A percentile compares a stretch with the other conserved stretches of the same genome.
These are phyloP conservation scores for Turritopsis rubra DNA, from an alignment of 30 jellyfish, hydroid and myxozoan genomes.

Conservation along the genomic window DNA sequence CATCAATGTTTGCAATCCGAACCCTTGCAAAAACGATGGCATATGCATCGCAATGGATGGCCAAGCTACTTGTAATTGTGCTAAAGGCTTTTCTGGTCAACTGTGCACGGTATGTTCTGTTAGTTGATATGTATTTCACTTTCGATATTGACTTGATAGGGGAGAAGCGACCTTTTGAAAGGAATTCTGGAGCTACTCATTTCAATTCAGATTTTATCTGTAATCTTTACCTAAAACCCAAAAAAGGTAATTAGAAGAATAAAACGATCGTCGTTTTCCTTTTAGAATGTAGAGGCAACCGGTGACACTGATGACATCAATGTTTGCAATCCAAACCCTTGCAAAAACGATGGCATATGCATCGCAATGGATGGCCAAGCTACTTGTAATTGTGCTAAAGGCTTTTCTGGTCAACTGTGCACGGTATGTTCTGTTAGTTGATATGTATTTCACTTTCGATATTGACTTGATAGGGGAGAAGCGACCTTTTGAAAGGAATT, in stretches of 20 bases:
- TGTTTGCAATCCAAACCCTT: not conserved
- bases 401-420: not conserved
- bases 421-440: not conserved
- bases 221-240: too few species aligned
- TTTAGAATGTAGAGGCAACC: not conserved
- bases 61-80: not conserved
- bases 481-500: too few species aligned
- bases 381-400: not conserved
- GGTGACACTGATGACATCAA: too few species aligned
- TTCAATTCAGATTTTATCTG: not conserved
- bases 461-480: not conserved
- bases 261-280: too few species aligned
- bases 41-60: not conserved
- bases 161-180: too few species aligned
- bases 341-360: not conserved
- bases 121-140: not conserved
- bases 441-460: not conserved
- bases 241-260: too few species aligned
- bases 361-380: not conserved
- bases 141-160: not conserved
- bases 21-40: not conserved
- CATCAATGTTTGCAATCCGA: not conserved
- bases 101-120: not conserved
- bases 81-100: not conserved
- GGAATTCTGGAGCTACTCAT: too few species aligned